A percentile compares a stretch with the other conserved stretches of the same genome.
phyloP scores from a whole-genome alignment of 2,797 vertebrate species.

The Cryptoblepharus egeriae region DNA sequence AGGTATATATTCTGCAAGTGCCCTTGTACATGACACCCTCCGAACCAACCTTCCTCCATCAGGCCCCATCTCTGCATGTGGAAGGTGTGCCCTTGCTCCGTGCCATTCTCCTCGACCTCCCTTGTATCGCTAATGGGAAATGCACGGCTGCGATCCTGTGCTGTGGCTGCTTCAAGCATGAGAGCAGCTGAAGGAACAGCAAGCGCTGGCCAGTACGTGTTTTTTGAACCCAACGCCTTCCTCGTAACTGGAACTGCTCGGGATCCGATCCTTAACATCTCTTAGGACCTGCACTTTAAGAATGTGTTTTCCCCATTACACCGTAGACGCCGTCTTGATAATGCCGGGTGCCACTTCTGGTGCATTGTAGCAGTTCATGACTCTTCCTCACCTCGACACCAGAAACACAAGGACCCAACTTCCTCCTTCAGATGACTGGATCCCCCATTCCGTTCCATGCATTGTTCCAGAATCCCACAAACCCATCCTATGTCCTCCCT shows the following conservation, averaged over 20 bases:
- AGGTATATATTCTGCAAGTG: slow-evolving; percentile 3
- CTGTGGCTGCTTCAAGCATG: rapidly evolving
- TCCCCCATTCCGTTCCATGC: too few species aligned
- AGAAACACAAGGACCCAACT: too few species aligned
- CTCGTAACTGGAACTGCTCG: slow-evolving; percentile 35
- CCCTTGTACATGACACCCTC: background rate
- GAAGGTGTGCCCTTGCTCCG: background rate
- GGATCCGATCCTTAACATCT: slow-evolving; percentile 26
- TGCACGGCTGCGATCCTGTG: rapidly evolving
- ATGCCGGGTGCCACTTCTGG: slow-evolving; percentile 5
- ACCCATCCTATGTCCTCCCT: too few species aligned
- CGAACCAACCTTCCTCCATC: background rate
- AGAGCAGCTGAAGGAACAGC: rapidly evolving
- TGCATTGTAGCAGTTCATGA: background rate
- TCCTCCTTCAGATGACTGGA: too few species aligned
- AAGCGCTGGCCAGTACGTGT: background rate
- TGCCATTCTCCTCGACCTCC: too few species aligned
- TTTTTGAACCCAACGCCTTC: slow-evolving; percentile 31
- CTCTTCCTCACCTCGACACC: too few species aligned
- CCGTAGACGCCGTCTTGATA: background rate
- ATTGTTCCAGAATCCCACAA: too few species aligned
- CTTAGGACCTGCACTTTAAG: slow-evolving; percentile 19
- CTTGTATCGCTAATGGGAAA: background rate
- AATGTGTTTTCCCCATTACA: background rate
- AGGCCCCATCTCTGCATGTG: background rate